phyloP scores from a whole-genome alignment of 2,888 invertebrate genomes.

The Stenolophus ochropezus region DNA sequence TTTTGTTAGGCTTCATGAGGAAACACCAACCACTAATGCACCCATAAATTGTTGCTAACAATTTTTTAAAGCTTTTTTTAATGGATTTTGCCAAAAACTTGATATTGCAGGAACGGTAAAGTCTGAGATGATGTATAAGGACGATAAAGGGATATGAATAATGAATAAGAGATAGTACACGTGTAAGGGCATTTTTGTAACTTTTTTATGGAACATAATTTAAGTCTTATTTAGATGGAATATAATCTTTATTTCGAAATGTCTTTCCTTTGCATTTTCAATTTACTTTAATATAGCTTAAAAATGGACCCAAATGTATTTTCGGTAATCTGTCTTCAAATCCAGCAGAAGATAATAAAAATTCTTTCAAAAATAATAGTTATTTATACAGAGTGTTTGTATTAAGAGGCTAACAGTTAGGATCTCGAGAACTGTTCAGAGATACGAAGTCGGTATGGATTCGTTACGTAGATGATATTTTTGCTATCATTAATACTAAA shows the following conservation, averaged over 20 bases:
- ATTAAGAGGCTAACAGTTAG: too few species aligned
- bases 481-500: too few species aligned
- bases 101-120: background rate
- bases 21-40: constrained; percentile 5
- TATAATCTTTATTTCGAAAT: background rate
- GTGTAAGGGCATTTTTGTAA: background rate
- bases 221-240: background rate
- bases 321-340: too few species aligned
- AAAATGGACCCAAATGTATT: too few species aligned
- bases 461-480: too few species aligned
- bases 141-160: constrained; percentile 19
- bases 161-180: background rate
- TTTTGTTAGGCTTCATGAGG: constrained; percentile 22
- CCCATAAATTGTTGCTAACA: constrained; percentile 29
- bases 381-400: too few species aligned
- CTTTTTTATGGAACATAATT: background rate
- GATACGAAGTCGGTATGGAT: too few species aligned
- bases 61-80: constrained; percentile 40
- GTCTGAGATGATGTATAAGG: background rate
- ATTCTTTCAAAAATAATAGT: too few species aligned
- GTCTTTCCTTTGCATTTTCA: too few species aligned
- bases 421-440: too few species aligned
- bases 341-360: too few species aligned
- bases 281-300: too few species aligned
- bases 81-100: constrained; percentile 17